Percentiles rank a stretch among this genome's conserved stretches.
Evolutionary conservation across 2,113 vertebrate genomes (phyloP).

Genomic region (Entelurus aequoreus): DNA sequence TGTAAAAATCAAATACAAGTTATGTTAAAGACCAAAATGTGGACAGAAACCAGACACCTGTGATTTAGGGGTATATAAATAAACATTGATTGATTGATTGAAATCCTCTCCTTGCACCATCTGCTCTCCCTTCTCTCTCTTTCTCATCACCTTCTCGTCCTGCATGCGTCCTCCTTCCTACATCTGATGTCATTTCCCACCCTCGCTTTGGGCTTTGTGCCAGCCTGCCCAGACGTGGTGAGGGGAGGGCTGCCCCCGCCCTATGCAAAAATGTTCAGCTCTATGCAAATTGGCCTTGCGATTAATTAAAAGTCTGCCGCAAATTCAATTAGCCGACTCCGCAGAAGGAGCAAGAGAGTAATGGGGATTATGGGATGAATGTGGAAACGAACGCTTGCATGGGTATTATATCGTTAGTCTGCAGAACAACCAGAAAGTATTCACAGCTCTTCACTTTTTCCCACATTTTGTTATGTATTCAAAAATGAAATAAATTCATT

Average conservation of each 20-base stretch:
- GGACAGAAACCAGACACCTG: no score
- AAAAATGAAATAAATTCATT: no score
- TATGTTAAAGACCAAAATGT: no score
- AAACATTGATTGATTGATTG: no score
- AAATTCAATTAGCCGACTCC: slow-evolving; percentile 58
- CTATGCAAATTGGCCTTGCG: slow-evolving; percentile 48
- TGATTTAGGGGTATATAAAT: no score
- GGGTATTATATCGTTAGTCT: background rate
- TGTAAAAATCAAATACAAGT: no score
- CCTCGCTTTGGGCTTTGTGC: slow-evolving; percentile 43
- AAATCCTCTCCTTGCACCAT: slow-evolving; percentile 33
- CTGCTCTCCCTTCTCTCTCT: slow-evolving; percentile 47
- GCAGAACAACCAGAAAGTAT: no score
- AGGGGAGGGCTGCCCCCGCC: slow-evolving; percentile 3
- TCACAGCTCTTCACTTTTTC: no score
- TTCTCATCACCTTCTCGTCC: slow-evolving; percentile 42
- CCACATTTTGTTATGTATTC: no score
- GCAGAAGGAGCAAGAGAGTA: slow-evolving; percentile 16
- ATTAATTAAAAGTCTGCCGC: slow-evolving; percentile 69
- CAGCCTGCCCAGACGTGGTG: slow-evolving; percentile 52
- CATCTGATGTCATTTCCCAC: slow-evolving; percentile 28
- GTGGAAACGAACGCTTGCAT: background rate
- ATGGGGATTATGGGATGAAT: background rate
- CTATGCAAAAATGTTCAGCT: slow-evolving; percentile 48
- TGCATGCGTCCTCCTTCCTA: slow-evolving; percentile 6